A percentile compares a stretch with the other conserved stretches of the same genome.
These are phyloP conservation scores for Sipha flava DNA, from an alignment of 1,140 invertebrate species.

Conservation along the genomic window DNA sequence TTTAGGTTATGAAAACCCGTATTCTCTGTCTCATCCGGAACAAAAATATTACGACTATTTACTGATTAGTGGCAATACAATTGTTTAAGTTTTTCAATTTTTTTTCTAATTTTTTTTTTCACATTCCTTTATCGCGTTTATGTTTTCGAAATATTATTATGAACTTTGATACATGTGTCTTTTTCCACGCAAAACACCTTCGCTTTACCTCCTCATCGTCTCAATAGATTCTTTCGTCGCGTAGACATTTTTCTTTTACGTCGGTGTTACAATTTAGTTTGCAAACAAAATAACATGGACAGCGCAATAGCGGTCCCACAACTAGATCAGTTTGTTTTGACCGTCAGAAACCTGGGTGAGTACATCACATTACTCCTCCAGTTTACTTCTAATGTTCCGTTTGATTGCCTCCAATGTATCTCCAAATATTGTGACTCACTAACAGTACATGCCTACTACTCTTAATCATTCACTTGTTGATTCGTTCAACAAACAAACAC, in stretches of 20 bases:
- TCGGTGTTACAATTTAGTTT: not conserved
- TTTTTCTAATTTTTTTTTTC: not conserved
- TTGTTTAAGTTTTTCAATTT: not conserved
- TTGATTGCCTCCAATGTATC: no score
- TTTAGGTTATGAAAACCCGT: not conserved
- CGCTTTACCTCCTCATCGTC: not conserved
- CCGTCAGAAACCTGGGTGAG: slow-evolving; percentile 4
- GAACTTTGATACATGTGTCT: not conserved
- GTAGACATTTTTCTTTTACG: not conserved
- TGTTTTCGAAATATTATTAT: not conserved
- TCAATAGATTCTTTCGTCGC: not conserved
- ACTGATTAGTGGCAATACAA: not conserved
- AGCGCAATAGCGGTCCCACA: not conserved
- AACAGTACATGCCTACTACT: no score
- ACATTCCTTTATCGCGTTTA: not conserved
- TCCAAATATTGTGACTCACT: no score
- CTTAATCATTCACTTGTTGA: not conserved
- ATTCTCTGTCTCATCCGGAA: not conserved
- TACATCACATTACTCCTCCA: no score
- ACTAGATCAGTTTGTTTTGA: slow-evolving; percentile 1
- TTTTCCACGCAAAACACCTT: not conserved
- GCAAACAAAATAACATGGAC: not conserved
- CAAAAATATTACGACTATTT: no score
- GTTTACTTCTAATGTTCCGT: no score
- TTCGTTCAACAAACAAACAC: not conserved